Evolutionary conservation across 2,888 invertebrate species (phyloP), one percentile per base, ranked within the genome.

Genomic region (Crossocerus cetratus): DNA sequence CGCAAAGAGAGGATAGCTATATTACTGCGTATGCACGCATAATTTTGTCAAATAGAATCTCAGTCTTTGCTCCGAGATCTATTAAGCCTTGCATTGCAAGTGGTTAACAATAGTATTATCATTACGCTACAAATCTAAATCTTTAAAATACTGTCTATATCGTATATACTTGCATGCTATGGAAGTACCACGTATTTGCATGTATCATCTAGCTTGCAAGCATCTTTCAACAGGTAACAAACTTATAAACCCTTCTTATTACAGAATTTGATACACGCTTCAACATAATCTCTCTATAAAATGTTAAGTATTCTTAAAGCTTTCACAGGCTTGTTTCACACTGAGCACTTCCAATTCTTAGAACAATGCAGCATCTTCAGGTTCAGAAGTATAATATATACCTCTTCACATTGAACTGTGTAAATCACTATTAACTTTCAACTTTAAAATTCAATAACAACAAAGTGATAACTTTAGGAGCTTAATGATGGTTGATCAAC

Each of bases 401-500:
- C 42, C 23, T 59, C 23, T 45, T 53, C 49, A 43, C 20, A 53
- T 53, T 54, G 58, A 16, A 55, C 64, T 65, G 22, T 65, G 49
- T 43, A 68, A 61, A 23, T 56, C 18, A 49, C 23, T 20, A n/a
- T 63, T 58, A 57, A 54, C 32, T 4, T 23, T 60, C 43, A 11
- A 60, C 44, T 54, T 55, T 44, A 20, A 56, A 32, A 43, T 54
- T 57, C 32, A 65, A 55, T 59, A 69, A 66, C 54, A 5, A 43
- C 43, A 18, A 53, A 8, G 32, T n/a, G 53, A 67, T 65, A 63
- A 20, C 43, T 64, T 60, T 77, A 63, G 68, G 69, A 43, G 49
- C 44, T 67, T 60, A 65, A 45, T 49, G 81, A 81, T 22, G 90
- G 89, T 84, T 92, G 92, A 84, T 94, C 93, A 2, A 93, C 91